Base-by-base conservation (phyloP, 2,888 invertebrate species). In the Noctua janthe region DNA sequence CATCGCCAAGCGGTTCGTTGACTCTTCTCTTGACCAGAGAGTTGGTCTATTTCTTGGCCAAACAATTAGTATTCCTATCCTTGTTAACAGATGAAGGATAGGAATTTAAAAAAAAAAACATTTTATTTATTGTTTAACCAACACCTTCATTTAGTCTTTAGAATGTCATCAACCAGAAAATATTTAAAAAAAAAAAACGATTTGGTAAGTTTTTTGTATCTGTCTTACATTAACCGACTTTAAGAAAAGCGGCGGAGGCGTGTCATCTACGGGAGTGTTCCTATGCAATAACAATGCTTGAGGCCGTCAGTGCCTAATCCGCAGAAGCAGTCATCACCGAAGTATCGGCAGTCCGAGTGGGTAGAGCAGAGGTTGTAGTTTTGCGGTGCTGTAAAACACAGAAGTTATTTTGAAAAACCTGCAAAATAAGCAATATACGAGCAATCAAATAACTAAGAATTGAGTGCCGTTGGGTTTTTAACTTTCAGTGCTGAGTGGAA, bases 201-300 rank as follows among this genome's bases (percentile, higher is more conserved):
- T 64, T 23, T 43, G 4, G 7, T 17, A 51, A 35, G 13, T 23
- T 17, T 78, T 77, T 8, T 17, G 23, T 77, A 35, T 13, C 23
- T 11, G 13, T 66, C 23, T 23, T 8, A 20, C 2, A 64, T 64
- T 29, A 76, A 11, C 17, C 8, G 29, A 23, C 39, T 51, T 29
- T 5, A 11, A 17, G 17, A 23, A 35, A 3, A n/a, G 0, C 2
- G 0, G 43, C n/a, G n/a, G 76, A 39, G 11, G 29, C 11, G 1
- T 2, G 35, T 80, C 35, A 2, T 39, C 74, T 23, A 56, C 17
- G 76, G 76, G 1, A 59, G 23, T 13, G 82, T 76, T n/a, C 67
- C 67, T 15, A 69, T 43, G 23, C 80, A 81, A 35, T 81, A 81
- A 13, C 80, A 81, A n/a, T 81, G 80, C 43, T 81, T 81, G 13